Base-by-base conservation (phyloP, 2,888 invertebrate species). In the Rosalia funebris region DNA sequence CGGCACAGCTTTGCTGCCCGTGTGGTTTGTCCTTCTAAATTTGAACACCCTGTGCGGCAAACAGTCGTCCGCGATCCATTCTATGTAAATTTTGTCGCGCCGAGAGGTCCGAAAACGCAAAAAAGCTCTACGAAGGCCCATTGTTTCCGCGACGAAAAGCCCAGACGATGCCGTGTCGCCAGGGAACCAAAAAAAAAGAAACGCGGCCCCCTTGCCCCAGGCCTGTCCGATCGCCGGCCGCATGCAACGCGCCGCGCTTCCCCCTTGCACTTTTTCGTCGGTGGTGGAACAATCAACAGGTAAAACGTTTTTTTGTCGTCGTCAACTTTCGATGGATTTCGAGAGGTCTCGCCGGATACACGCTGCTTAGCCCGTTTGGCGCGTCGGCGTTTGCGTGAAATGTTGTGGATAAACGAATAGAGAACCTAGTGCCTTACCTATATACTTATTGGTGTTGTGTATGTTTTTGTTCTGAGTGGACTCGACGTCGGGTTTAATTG, bases 331-430 rank as follows among this genome's bases (percentile, higher is more conserved):
- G 76, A 65, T 60, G 67, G 57, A 62, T 71, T 73, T 71, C 76
- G 76, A 68, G 55, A 37, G 55, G 65, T 57, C 70, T 73, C 75
- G 75, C 62, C 61, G 63, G 68, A 62, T 63, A 64, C 72, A 71
- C 68, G 71, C 71, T 56, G 70, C 71, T 73, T 63, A 75, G 74
- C 73, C 65, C 63, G 72, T 72, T 74, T 74, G 76, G 77, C 76
- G 76, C 77, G 76, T 72, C 74, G 68, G 65, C 66, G 69, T 69
- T 55, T 66, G 57, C 52, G 60, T 52, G 53, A 41, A 44, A 54
- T 32, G 53, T n/a, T 7, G 11, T 60, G 66, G 60, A 60, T 53
- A 67, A 34, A 34, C 34, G 34, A 34, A 34, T 2, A 34, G 34
- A n/a, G 58, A 60, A 62, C 63, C 68, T 71, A 73, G 73, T 74